Evolutionary conservation across 2,797 vertebrate species (phyloP).

Genomic region (Silurus lanzhouensis): DNA sequence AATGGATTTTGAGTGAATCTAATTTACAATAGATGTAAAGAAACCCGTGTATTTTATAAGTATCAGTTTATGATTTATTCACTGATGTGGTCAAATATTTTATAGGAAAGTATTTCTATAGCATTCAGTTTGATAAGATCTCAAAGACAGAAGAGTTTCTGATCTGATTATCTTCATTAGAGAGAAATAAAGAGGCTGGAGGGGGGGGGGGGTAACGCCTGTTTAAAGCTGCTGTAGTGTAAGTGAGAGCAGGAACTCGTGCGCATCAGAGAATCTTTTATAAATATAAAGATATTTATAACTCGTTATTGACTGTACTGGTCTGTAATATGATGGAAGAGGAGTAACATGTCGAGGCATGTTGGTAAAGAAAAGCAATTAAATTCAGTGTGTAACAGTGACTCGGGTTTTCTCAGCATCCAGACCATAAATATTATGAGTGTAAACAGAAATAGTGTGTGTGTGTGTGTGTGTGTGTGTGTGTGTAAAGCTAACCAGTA

Average conservation of each 20-base stretch:
- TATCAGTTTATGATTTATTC: background rate
- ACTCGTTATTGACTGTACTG: background rate
- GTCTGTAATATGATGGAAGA: background rate
- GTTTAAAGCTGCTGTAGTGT: background rate
- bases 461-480: too few relatives aligned
- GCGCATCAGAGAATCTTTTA: background rate
- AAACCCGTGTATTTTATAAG: background rate
- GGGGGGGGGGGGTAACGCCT: too few relatives aligned
- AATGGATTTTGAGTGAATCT: too few relatives aligned
- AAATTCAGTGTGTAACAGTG: background rate
- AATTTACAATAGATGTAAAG: background rate
- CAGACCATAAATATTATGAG: background rate
- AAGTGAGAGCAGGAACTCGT: background rate
- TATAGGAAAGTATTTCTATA: background rate
- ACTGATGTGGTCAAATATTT: background rate
- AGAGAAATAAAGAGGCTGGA: background rate
- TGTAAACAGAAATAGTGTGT: background rate
- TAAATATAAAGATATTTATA: background rate
- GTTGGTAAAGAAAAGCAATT: background rate
- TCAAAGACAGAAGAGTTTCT: background rate
- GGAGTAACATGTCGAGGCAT: background rate
- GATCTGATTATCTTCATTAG: background rate
- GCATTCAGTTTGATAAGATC: background rate
- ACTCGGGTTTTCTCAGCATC: background rate
- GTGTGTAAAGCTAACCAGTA: background rate